Percentiles rank a stretch among this genome's conserved stretches.
These are phyloP conservation scores for Netta rufina DNA, from an alignment of 2,797 vertebrate species.

Conservation along the genomic window DNA sequence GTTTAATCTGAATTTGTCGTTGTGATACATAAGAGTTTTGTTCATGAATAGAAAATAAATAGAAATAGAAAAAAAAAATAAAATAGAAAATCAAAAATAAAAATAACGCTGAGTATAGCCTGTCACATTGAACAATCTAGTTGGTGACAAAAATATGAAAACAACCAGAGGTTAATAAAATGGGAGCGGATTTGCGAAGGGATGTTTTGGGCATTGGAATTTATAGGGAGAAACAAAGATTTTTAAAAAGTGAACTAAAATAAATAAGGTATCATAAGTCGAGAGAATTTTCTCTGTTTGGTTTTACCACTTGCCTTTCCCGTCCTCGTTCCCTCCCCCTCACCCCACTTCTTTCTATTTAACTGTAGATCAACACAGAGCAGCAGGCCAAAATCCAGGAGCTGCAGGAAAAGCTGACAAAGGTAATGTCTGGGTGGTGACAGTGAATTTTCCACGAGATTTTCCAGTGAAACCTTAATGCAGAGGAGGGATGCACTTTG, in stretches of 20 bases:
- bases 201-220: background rate
- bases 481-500: conserved; percentile 32
- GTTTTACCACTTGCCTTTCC: background rate
- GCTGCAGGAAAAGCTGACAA: conserved; percentile 93
- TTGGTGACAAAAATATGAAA: background rate
- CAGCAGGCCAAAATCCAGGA: conserved; percentile 95
- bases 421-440: conserved; percentile 79
- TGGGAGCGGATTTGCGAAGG: background rate
- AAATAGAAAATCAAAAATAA: background rate
- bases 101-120: background rate
- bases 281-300: background rate
- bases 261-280: background rate
- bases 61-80: too few species aligned
- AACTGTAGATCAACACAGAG: conserved; percentile 88
- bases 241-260: background rate
- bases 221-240: background rate
- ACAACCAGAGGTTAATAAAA: background rate
- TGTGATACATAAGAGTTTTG: background rate
- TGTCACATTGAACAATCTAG: background rate
- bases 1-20: background rate
- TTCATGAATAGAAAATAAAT: background rate
- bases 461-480: conserved; percentile 37
- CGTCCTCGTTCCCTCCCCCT: background rate
- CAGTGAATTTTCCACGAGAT: background rate
- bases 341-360: conserved; percentile 5